phyloP scores from a whole-genome alignment of 1,140 invertebrate genomes.

The Tetragnatha versicolor region DNA sequence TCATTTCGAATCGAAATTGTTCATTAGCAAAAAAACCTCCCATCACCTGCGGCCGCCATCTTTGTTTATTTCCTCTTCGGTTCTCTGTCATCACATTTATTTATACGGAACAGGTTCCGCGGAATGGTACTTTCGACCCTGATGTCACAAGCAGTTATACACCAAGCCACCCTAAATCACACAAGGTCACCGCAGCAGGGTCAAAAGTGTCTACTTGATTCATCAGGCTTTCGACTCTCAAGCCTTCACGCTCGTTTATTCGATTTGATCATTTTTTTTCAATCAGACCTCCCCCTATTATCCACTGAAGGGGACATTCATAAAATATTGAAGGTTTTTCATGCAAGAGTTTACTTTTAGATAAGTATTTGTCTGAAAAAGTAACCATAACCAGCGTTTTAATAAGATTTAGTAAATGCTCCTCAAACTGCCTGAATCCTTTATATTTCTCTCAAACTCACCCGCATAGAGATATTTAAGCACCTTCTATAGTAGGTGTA shows the following conservation, averaged over 20 bases:
- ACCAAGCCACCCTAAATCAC: background rate
- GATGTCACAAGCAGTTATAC: slow-evolving; percentile 3
- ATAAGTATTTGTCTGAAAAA: too few species aligned
- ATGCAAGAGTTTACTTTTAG: too few species aligned
- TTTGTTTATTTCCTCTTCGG: background rate
- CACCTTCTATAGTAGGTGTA: too few species aligned
- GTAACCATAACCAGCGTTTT: too few species aligned
- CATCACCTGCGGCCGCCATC: background rate
- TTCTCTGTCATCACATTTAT: background rate
- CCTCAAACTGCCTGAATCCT: too few species aligned
- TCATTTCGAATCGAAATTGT: background rate
- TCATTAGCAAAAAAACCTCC: background rate
- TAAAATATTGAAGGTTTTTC: too few species aligned
- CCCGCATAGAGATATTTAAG: too few species aligned
- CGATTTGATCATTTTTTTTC: too few species aligned
- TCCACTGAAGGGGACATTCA: too few species aligned
- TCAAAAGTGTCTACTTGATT: background rate
- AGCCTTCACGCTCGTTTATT: background rate
- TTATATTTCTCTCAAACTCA: too few species aligned
- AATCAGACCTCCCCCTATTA: too few species aligned
- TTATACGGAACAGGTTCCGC: slow-evolving; percentile 1
- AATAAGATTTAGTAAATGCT: too few species aligned
- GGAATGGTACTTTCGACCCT: background rate
- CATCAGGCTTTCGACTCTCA: background rate
- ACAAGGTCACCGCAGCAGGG: slow-evolving; percentile 2